Percentiles rank a stretch among this genome's conserved stretches.
These are phyloP conservation scores for Hylia prasina DNA, from an alignment of 2,113 vertebrate genomes.

Conservation along the genomic window DNA sequence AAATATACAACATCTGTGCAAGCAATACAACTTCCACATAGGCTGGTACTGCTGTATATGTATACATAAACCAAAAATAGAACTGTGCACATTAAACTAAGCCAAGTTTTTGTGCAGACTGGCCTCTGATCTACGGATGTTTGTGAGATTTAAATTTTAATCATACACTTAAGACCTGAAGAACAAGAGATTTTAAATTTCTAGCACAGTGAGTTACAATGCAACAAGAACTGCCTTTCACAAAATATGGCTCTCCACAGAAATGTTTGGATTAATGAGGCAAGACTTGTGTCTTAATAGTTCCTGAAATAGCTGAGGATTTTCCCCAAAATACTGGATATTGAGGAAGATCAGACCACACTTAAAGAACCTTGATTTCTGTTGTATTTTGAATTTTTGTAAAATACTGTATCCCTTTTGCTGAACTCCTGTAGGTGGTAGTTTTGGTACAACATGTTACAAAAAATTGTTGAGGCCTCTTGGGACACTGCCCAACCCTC, in stretches of 20 bases:
- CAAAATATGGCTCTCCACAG: neutral
- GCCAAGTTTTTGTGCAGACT: neutral
- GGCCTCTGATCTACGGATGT: neutral
- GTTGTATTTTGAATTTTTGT: neutral
- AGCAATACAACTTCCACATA: neutral
- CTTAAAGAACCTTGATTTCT: neutral
- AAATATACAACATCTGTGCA: neutral
- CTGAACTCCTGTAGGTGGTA: conserved; percentile 37
- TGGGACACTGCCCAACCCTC: neutral
- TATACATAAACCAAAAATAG: neutral
- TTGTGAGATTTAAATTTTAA: neutral
- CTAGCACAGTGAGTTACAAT: neutral
- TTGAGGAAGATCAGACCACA: neutral
- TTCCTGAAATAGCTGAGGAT: neutral
- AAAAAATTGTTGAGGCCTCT: neutral
- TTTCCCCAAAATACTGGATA: neutral
- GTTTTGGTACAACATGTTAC: neutral
- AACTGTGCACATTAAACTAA: neutral
- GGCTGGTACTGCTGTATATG: neutral
- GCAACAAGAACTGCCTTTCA: neutral
- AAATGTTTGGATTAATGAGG: neutral
- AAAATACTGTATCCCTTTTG: neutral
- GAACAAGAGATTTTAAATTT: neutral
- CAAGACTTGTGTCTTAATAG: neutral
- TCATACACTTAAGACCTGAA: neutral